Conservation (phyloP, 1,140 invertebrate species). For the Aleiodes sp. region DNA sequence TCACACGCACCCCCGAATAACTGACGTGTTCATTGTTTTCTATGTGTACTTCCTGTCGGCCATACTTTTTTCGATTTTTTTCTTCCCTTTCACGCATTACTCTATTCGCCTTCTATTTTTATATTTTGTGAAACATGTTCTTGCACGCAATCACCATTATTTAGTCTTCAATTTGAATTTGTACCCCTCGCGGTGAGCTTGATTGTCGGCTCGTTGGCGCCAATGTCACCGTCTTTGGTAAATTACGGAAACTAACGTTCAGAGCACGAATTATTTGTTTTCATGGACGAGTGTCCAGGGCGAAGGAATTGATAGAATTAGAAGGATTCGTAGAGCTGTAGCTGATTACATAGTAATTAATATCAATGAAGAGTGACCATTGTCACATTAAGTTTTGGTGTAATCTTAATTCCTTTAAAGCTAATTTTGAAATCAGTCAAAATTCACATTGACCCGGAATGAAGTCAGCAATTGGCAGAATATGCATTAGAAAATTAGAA, state of each 20-base stretch:
- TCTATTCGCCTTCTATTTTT: neutral
- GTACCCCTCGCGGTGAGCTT: neutral
- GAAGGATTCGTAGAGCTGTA: too few species aligned
- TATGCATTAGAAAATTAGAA: too few species aligned
- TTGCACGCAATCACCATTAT: neutral
- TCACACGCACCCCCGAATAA: conserved; percentile 32
- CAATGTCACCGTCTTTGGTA: conserved; percentile 5
- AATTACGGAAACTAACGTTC: neutral
- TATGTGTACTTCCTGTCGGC: neutral
- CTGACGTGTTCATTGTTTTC: conserved; percentile 49
- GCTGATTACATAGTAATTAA: too few species aligned
- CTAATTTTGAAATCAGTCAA: too few species aligned
- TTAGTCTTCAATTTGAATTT: neutral
- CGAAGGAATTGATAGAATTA: too few species aligned
- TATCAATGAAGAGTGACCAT: too few species aligned
- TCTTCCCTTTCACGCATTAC: neutral
- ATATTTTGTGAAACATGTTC: neutral
- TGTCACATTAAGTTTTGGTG: too few species aligned
- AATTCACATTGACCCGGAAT: too few species aligned
- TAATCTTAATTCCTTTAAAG: too few species aligned
- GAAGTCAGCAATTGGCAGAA: too few species aligned
- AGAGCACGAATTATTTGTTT: neutral
- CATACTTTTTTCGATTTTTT: neutral
- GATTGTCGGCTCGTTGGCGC: neutral
- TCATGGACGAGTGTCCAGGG: too few species aligned